Evolutionary conservation across 64 coral and sea anemone genomes (phyloP), one percentile per base, ranked within the genome.

Genomic region (Dendronephthya gigantea): DNA sequence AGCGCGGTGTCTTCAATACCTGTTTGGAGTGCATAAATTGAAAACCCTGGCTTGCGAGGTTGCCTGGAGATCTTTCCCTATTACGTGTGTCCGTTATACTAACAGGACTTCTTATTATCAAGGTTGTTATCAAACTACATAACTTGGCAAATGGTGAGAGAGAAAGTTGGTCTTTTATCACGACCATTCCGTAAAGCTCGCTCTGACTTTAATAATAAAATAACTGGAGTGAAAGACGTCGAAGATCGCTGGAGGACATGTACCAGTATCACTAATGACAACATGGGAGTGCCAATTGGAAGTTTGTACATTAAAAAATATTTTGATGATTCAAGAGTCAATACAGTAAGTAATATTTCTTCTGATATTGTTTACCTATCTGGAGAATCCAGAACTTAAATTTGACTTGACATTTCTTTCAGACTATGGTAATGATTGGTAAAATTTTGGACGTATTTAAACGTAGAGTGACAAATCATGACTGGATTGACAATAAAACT

Each of bases 251-350:
- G 94, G 94, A 84, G 94, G 37, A 97, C 92, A n/a, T 97, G 94
- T n/a, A 97, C 94, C 0, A 91, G 94, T n/a, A 90, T 97, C 28
- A 97, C 94, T 1, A 97, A 97, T 72, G 94, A 97, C 51, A 97
- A 97, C 48, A 90, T 97, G 81, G 94, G 94, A 25, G 94, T 97
- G 19, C 94, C 94, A 0, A 90, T 98, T 29, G 95, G 95, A 16
- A 93, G 89, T 25, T 70, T 98, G 8, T 98, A 98, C 69, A 83
- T 98, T 43, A 87, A 69, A 50, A 93, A 84, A n/a, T 93, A 87
- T 81, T 98, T 98, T 43, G 85, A 90, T 22, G 89, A 93, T 32
- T 89, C 88, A 15, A 88, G 84, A 86, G 56, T 90, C 43, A 65
- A 83, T 1, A 91, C 93, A 92, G 95, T 96, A 48, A 69, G 83